phyloP scores from a whole-genome alignment of 2,888 invertebrate species.

The Brachycybe producta region DNA sequence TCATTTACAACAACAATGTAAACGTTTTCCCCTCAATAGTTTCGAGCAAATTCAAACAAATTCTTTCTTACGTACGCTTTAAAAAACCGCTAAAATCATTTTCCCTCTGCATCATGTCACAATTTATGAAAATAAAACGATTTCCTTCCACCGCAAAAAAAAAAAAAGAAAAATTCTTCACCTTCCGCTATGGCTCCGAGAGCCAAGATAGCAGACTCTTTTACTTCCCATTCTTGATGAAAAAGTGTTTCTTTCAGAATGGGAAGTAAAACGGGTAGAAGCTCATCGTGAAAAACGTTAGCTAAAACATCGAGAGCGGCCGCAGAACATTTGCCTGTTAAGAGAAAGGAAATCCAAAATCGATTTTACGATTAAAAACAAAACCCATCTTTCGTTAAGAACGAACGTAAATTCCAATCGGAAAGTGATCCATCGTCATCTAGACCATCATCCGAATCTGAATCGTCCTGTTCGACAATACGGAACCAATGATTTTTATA shows the following conservation, averaged over 20 bases:
- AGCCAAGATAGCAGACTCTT: conserved; percentile 85
- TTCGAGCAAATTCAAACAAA: too few species aligned
- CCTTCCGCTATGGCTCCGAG: conserved; percentile 74
- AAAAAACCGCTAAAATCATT: too few species aligned
- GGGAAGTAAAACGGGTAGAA: conserved; percentile 84
- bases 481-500: background rate
- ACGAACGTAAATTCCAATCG: conserved; percentile 81
- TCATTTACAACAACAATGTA: too few species aligned
- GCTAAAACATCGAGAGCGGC: conserved; percentile 95
- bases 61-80: too few species aligned
- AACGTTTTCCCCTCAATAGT: too few species aligned
- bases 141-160: too few species aligned
- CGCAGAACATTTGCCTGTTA: conserved; percentile 82
- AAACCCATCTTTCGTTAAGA: background rate
- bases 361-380: background rate
- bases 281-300: conserved; percentile 88
- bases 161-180: conserved; percentile 21
- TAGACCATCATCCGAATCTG: conserved; percentile 41
- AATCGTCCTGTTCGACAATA: conserved; percentile 26
- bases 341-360: conserved; percentile 6
- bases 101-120: too few species aligned
- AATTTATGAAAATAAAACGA: conserved; percentile 6
- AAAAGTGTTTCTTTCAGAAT: conserved; percentile 93
- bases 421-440: conserved; percentile 81
- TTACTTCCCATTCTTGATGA: conserved; percentile 91